Base-by-base conservation (phyloP, 2,797 vertebrate genomes). In the Octomys mimax region DNA sequence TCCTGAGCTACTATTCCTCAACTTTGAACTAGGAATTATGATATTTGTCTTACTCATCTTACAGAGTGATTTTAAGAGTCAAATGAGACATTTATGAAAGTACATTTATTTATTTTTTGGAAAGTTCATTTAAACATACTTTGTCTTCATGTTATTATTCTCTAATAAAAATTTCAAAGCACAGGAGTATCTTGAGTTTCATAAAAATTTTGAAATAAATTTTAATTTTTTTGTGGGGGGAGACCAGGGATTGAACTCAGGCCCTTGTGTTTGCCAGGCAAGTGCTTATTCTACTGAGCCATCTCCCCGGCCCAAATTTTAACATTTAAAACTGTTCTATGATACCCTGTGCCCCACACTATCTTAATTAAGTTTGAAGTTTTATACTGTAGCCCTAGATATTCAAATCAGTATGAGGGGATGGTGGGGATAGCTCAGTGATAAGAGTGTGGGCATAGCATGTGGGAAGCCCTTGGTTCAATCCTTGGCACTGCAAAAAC, bases 281-380 rank as follows among this genome's bases (percentile, higher is more conserved):
- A 42, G 42, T 42, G 42, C 42, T 42, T 42, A 42, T 42, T 42
- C 42, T 42, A 42, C 42, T 42, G 42, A 42, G 42, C 42, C 42
- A 42, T 42, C 42, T 42, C 42, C 39, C 39, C 5, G 5, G 42
- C 42, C 42, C 42, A 83, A 85, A 92, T 95, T 91, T 91, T 42
- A 85, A 79, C 88, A 77, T 68, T 86, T 14, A 84, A 26, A 93
- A 79, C 80, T 89, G 26, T 91, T 87, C 42, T 92, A 2, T 96
- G 64, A 83, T 94, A 89, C 33, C 26, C 26, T 93, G 96, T 92
- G 16, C 36, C 46, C 22, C 31, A 70, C 12, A 39, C 33, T 80
- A 39, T 92, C 81, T 91, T 36, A 83, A 4, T 92, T 85, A 80
- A 96, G 80, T 97, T 78, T 92, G 42, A 92, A 89, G 83, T 90